These are phyloP conservation scores for Leptinotarsa texana DNA, from an alignment of 1,140 invertebrate species.

Conservation along the genomic window DNA sequence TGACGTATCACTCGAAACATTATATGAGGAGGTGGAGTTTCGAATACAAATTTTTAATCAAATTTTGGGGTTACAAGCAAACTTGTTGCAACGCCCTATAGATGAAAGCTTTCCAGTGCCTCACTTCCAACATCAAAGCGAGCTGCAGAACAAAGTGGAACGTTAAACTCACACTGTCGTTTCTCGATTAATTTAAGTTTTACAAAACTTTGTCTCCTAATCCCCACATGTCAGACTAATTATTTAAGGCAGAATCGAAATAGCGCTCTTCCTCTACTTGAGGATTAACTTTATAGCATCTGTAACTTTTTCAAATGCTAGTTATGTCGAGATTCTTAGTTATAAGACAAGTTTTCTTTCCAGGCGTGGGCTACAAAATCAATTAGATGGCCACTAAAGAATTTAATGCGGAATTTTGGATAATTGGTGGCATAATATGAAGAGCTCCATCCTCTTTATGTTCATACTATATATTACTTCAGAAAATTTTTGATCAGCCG, in stretches of 20 bases:
- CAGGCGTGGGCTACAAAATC: background rate
- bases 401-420: background rate
- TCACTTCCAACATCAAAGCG: background rate
- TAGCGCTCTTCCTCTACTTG: slow-evolving; percentile 38
- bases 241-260: slow-evolving; percentile 42
- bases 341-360: background rate
- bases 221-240: slow-evolving; percentile 41
- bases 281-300: slow-evolving; percentile 42
- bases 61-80: too few relatives aligned
- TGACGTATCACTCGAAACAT: too few relatives aligned
- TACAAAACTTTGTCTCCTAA: slow-evolving; percentile 35
- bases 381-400: background rate
- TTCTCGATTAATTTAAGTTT: slow-evolving; percentile 39
- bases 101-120: background rate
- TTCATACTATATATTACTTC: background rate
- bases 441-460: background rate
- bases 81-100: background rate
- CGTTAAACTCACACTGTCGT: slow-evolving; percentile 29
- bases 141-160: background rate
- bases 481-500: too few relatives aligned
- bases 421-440: background rate
- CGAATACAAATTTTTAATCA: too few relatives aligned
- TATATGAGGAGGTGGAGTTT: too few relatives aligned
- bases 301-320: slow-evolving; percentile 33
- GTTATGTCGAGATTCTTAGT: background rate